Evolutionary conservation across 2,888 invertebrate species (phyloP), one percentile per base, ranked within the genome.

Genomic region (Belgica antarctica): DNA sequence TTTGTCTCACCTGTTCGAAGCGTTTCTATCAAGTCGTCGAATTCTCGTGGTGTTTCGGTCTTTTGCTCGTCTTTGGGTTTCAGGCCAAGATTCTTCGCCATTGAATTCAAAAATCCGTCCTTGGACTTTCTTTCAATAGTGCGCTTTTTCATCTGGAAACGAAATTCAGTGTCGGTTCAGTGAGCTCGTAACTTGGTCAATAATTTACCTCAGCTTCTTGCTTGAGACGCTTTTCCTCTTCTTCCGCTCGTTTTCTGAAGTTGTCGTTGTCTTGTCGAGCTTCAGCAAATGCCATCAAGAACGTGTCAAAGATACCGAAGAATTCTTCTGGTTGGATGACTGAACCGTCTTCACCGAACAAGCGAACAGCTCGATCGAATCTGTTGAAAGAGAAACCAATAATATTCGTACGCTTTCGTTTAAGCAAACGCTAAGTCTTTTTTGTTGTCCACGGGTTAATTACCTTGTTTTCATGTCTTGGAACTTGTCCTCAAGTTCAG

Each of bases 21-120:
- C 0, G 96, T 96, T 0, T 96, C 96, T 77, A 96, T 96, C 74
- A 96, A 83, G 80, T 96, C 96, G 77, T 96, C 96, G 79, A 96
- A 96, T 81, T 96, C 96, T 7, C 96, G 94, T 76, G 93, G 88
- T 71, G 84, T 87, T 75, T 83, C 85, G 12, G 81, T 82, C 31
- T 80, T 78, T 17, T 78, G 77, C 71, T 82, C 81, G 0, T 80
- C 77, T 41, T 70, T 72, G 1, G 75, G 72, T 74, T 89, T 89
- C 68, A 86, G 79, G 71, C 83, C 88, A 70, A 90, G 81, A 19
- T 89, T 88, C 73, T 87, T 86, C 61, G 86, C 87, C 15, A 90
- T 89, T 0, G 89, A 89, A 73, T 88, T 87, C 66, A 91, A 82
- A 0, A 90, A 84, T 36, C 90, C 90, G 72, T 91, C 90, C 61